Conservation (phyloP, 2,888 invertebrate genomes). For the Acanthosoma haemorrhoidale region DNA sequence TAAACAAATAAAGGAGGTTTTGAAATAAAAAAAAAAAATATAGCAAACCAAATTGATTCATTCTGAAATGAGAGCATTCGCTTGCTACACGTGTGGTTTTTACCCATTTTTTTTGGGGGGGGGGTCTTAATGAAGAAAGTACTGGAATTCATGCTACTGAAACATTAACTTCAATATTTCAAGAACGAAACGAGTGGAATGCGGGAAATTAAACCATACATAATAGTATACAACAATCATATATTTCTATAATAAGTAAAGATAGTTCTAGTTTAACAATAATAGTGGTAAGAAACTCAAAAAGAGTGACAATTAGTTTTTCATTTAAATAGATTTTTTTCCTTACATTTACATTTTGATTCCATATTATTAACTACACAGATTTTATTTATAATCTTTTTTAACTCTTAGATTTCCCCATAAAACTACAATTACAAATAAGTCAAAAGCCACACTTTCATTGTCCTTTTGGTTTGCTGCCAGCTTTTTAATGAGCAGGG, state of each 20-base stretch:
- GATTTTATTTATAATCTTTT: no score
- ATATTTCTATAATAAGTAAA: constrained; percentile 37
- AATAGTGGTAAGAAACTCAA: constrained; percentile 37
- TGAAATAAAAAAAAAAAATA: no score
- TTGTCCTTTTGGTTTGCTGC: neutral
- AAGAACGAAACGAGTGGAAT: no score
- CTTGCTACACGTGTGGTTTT: no score
- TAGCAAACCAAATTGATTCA: no score
- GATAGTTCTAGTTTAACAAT: constrained; percentile 37
- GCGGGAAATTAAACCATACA: neutral
- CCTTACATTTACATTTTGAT: constrained; percentile 35
- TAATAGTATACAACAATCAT: constrained; percentile 37
- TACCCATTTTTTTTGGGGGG: no score
- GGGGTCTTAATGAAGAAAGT: no score
- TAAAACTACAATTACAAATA: constrained; percentile 11
- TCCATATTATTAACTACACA: constrained; percentile 29
- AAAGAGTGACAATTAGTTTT: constrained; percentile 33
- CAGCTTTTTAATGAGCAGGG: constrained; percentile 16
- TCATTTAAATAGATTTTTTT: constrained; percentile 20
- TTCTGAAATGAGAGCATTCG: no score
- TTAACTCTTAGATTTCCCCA: constrained; percentile 17
- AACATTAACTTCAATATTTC: no score
- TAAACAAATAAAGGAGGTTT: no score
- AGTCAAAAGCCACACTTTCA: constrained; percentile 13
- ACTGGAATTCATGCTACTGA: no score